phyloP scores from a whole-genome alignment of 2,797 vertebrate genomes.

The Gallinago stenura region DNA sequence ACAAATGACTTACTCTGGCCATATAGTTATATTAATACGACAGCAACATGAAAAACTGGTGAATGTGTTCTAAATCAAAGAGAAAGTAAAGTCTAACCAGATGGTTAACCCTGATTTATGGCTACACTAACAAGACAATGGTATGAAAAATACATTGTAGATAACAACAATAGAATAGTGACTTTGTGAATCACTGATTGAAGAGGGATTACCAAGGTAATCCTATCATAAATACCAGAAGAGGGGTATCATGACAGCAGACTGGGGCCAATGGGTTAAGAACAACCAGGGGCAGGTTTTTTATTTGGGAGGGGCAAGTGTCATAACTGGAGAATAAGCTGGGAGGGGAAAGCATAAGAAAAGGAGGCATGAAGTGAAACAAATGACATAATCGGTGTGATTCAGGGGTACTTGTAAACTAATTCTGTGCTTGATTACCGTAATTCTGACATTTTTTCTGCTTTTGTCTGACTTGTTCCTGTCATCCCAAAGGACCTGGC shows the following conservation, averaged over 20 bases:
- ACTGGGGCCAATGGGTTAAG: neutral
- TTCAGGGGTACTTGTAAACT: neutral
- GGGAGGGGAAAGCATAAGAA: neutral
- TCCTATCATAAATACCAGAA: neutral
- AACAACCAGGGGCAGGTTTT: neutral
- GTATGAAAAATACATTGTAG: neutral
- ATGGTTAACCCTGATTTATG: neutral
- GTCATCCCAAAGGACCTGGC: fast-evolving
- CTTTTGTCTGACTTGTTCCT: neutral
- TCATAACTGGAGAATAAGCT: neutral
- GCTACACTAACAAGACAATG: neutral
- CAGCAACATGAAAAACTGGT: neutral
- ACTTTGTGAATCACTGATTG: neutral
- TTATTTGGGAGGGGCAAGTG: neutral
- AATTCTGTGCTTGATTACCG: neutral
- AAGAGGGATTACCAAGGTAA: neutral
- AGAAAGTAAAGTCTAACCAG: neutral
- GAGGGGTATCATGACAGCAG: neutral
- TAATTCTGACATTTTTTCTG: neutral
- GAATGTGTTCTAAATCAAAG: neutral
- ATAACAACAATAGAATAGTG: neutral
- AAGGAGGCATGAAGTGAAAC: neutral
- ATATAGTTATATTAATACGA: neutral
- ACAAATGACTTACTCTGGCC: neutral
- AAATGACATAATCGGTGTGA: neutral